These are phyloP conservation scores for Harpegnathos saltator DNA, from an alignment of 1,140 invertebrate genomes.

Conservation along the genomic window DNA sequence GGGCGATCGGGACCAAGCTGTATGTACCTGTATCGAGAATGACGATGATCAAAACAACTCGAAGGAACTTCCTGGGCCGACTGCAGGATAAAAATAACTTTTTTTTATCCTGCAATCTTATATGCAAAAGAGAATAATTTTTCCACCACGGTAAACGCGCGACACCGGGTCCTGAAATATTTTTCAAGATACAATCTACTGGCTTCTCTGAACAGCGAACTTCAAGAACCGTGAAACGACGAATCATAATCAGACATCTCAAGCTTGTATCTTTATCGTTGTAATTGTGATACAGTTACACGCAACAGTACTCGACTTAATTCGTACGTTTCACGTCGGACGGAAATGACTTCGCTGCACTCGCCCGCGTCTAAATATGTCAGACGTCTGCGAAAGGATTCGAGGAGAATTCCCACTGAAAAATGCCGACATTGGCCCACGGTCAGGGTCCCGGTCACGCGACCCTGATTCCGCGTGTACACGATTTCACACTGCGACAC, in stretches of 20 bases:
- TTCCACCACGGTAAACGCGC: not conserved
- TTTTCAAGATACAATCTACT: not conserved
- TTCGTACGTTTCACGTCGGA: conserved; percentile 46
- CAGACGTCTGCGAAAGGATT: conserved; percentile 54
- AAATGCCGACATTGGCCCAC: conserved; percentile 72
- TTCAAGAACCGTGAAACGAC: not conserved
- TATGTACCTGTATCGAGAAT: not conserved
- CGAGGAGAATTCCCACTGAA: conserved; percentile 52
- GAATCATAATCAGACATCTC: conserved; percentile 16
- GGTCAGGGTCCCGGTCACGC: conserved; percentile 77
- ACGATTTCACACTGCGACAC: conserved; percentile 59
- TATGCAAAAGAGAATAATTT: not conserved
- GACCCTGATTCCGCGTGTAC: conserved; percentile 74
- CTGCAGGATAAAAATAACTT: not conserved
- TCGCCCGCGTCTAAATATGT: conserved; percentile 45
- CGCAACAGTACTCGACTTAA: conserved; percentile 53
- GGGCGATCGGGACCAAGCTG: not conserved
- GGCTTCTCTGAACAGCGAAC: not conserved
- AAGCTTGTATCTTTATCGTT: conserved; percentile 16
- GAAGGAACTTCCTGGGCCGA: not conserved
- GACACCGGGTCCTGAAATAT: not conserved
- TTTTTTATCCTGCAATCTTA: not conserved
- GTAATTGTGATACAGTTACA: conserved; percentile 54
- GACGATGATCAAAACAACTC: not conserved
- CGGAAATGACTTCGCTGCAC: conserved; percentile 39